Percentiles rank a stretch among this genome's conserved stretches.
Conservation (phyloP, 2,113 vertebrate species). For the Podocnemis expansa region DNA sequence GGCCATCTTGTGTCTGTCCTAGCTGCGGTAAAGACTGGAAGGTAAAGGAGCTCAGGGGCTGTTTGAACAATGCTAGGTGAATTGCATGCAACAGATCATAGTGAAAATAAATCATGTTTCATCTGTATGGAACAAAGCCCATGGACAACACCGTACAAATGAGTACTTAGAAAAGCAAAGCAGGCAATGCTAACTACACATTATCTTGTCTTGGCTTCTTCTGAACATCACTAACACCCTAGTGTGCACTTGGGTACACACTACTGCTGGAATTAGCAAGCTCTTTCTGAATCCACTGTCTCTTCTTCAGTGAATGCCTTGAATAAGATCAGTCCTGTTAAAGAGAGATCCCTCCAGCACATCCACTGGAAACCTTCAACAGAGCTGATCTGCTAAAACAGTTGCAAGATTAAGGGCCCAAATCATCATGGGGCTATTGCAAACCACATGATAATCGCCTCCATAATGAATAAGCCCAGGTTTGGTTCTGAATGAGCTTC, state of each 20-base stretch:
- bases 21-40: rapidly evolving
- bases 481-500: rapidly evolving
- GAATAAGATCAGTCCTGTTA: rapidly evolving
- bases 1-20: not conserved
- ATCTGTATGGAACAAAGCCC: not conserved
- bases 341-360: not conserved
- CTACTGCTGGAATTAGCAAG: not conserved
- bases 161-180: not conserved
- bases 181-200: not conserved
- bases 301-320: rapidly evolving
- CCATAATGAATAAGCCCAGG: rapidly evolving
- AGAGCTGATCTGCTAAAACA: rapidly evolving
- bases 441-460: not conserved
- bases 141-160: not conserved
- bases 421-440: not conserved
- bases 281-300: not conserved
- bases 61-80: rapidly evolving
- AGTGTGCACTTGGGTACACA: not conserved
- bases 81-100: not conserved
- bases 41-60: not conserved
- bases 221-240: not conserved
- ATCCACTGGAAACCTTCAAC: rapidly evolving
- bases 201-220: not conserved
- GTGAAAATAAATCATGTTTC: rapidly evolving
- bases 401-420: not conserved